Evolutionary conservation across 2,888 invertebrate species (phyloP), one percentile per base, ranked within the genome.

Genomic region (Orthonevra nobilis): DNA sequence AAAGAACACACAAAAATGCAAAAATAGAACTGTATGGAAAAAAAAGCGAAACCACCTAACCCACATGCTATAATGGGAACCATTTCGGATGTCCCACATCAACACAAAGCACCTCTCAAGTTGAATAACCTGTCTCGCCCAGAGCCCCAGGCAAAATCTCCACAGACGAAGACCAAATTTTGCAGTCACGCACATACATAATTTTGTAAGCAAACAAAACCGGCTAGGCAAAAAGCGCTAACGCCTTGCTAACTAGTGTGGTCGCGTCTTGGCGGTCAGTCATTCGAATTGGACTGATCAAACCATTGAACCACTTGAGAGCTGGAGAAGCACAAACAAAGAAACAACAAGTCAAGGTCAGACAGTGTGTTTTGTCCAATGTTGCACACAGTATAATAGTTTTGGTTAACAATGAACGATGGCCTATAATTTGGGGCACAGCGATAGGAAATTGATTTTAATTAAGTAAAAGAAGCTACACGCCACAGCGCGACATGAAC

Each of bases 91-190:
- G 30, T 1, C 34, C 2, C 14, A 19, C n/a, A n/a, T n/a, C 17
- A 40, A 50, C 4, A 23, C 38, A 40, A 20, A 48, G 36, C 30
- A 3, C 14, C 14, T 10, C 28, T 14, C 14, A 50, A 61, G 75
- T 77, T 70, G 75, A 77, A 58, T 64, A 70, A 77, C 75, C 70
- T 58, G 42, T 77, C 75, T 70, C 3, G 3, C 3, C 23, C 28
- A 3, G 9, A 15, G 17, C 46, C 12, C 14, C 38, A 68, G 26
- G 61, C 30, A 46, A 7, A 9, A 4, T 12, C 23, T 26, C 5
- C 32, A 32, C 32, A n/a, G n/a, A n/a, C 2, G 10, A 10, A 15
- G 28, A 50, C 6, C 6, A 5, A 7, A 19, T 19, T 40, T 23
- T 3, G 10, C 30, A 32, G 20, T 23, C n/a, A 17, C 3, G 23